Conservation (phyloP, 2,888 invertebrate genomes). For the Plebejus anna region DNA sequence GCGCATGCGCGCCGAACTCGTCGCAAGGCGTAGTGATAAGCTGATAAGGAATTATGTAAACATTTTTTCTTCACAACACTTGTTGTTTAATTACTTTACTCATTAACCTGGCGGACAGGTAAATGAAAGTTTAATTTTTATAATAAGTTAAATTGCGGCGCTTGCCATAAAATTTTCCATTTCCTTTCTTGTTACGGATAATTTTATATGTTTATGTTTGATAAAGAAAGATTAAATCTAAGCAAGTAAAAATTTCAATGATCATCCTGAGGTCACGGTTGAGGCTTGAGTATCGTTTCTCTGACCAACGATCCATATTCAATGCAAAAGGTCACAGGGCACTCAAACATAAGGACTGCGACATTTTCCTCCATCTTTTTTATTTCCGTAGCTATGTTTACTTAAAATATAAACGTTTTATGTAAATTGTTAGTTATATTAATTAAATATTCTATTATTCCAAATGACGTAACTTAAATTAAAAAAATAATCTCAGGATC, state of each 20-base stretch:
- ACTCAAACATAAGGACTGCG: not conserved
- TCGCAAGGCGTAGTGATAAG: constrained; percentile 40
- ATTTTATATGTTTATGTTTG: not conserved
- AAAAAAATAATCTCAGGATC: too few relatives aligned
- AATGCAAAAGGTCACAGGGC: not conserved
- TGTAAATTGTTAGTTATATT: not conserved
- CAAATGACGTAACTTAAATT: too few relatives aligned
- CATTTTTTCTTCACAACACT: constrained; percentile 21
- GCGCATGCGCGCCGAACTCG: constrained; percentile 49
- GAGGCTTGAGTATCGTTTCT: not conserved
- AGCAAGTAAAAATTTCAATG: not conserved
- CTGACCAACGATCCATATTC: not conserved
- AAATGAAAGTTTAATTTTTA: constrained; percentile 3
- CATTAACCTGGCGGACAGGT: not conserved
- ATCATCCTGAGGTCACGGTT: not conserved
- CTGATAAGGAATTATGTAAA: constrained; percentile 34
- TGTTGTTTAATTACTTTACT: not conserved
- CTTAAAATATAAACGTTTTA: not conserved
- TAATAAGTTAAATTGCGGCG: not conserved
- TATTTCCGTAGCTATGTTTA: not conserved
- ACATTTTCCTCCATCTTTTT: not conserved
- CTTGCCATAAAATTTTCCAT: not conserved
- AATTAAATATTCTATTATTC: too few relatives aligned
- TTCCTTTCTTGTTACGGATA: not conserved
- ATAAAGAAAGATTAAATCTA: not conserved